phyloP scores from a whole-genome alignment of 2,888 invertebrate genomes.

The Spodoptera picta region DNA sequence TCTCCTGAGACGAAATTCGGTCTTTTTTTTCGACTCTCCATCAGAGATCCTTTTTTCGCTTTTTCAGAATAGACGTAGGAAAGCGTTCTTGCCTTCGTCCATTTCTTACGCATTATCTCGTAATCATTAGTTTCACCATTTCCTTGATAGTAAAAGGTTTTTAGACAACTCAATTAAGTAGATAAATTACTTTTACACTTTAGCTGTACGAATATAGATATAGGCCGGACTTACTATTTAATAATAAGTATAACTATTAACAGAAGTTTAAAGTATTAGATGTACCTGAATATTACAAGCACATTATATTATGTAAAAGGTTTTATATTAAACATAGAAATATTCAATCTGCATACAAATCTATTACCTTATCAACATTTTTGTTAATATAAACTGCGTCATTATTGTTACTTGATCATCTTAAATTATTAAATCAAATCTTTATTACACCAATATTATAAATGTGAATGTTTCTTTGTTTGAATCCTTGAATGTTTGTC shows the following conservation, averaged over 20 bases:
- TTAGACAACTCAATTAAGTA: constrained; percentile 78
- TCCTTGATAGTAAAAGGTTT: constrained; percentile 78
- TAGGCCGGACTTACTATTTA: constrained; percentile 6
- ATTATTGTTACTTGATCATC: too few species aligned
- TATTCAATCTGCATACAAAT: too few species aligned
- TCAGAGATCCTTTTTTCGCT: constrained; percentile 85
- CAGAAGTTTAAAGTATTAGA: background rate
- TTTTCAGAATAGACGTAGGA: constrained; percentile 84
- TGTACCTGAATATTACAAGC: background rate
- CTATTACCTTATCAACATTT: too few species aligned
- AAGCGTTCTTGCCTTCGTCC: constrained; percentile 81
- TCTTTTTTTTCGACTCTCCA: constrained; percentile 85
- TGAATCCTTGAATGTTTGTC: too few species aligned
- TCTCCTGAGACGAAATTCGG: constrained; percentile 87
- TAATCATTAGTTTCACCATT: constrained; percentile 84
- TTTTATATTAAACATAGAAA: too few species aligned
- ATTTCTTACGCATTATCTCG: constrained; percentile 87
- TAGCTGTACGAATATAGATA: constrained; percentile 31
- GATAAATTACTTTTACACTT: constrained; percentile 67
- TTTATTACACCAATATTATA: too few species aligned
- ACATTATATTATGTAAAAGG: too few species aligned
- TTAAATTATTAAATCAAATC: too few species aligned
- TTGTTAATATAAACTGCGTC: too few species aligned
- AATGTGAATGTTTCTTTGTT: too few species aligned
- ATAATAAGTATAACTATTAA: background rate